Evolutionary conservation across 2,888 invertebrate species (phyloP).

Genomic region (Argyra leucocephala): DNA sequence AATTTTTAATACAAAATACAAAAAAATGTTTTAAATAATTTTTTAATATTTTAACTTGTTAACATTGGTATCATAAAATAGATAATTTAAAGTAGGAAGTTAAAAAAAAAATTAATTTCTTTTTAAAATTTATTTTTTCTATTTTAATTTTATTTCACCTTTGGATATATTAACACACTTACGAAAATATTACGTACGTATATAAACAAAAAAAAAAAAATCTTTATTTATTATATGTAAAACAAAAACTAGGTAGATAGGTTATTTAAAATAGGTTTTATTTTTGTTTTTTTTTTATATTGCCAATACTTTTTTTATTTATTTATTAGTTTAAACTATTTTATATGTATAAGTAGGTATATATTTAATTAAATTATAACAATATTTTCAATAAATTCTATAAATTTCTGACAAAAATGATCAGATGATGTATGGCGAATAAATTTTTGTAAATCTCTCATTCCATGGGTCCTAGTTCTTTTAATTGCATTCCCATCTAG

Average conservation of each 20-base stretch:
- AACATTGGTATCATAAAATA: too few relatives aligned
- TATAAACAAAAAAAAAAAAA: not conserved
- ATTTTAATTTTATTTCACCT: not conserved
- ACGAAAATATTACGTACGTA: not conserved
- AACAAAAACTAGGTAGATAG: not conserved
- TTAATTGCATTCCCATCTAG: not conserved
- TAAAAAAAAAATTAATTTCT: too few relatives aligned
- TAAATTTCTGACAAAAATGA: conserved; percentile 51
- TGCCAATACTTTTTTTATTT: too few relatives aligned
- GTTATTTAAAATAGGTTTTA: too few relatives aligned
- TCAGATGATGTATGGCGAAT: conserved; percentile 71
- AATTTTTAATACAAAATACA: too few relatives aligned
- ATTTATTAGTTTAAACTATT: too few relatives aligned
- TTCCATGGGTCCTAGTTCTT: conserved; percentile 17
- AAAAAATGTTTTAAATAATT: too few relatives aligned
- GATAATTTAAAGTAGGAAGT: too few relatives aligned
- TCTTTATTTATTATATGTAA: not conserved
- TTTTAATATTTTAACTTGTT: too few relatives aligned
- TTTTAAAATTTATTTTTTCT: too few relatives aligned
- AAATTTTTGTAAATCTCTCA: conserved; percentile 38
- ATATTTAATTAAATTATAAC: not conserved
- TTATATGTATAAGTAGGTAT: too few relatives aligned
- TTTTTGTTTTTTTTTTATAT: not conserved
- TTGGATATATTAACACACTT: not conserved
- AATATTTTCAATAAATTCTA: conserved; percentile 4